A percentile compares a stretch with the other conserved stretches of the same genome.
Conservation (phyloP, 1,140 invertebrate genomes). For the Aphelinus atriplicis region DNA sequence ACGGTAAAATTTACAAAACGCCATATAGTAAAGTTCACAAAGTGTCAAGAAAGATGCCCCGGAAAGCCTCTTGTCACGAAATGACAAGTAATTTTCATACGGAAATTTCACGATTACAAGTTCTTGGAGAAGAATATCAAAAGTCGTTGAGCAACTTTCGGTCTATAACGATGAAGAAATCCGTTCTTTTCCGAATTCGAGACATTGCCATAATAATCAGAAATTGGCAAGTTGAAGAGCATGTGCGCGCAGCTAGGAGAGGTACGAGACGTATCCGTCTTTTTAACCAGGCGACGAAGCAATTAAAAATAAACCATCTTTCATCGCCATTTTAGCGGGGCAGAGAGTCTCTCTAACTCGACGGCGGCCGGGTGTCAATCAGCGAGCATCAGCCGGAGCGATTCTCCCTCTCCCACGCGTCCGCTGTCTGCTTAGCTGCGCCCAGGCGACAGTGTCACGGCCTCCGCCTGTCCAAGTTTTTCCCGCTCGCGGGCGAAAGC, state of each 20-base stretch:
- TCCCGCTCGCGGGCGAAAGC: constrained; percentile 44
- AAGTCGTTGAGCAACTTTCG: too few species aligned
- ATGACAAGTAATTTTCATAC: too few species aligned
- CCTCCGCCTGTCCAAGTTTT: constrained; percentile 27
- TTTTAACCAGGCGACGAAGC: constrained; percentile 41
- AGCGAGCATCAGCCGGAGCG: constrained; percentile 38
- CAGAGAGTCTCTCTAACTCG: constrained; percentile 21
- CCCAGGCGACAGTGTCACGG: neutral
- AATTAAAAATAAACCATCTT: constrained; percentile 60
- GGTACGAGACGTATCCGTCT: constrained; percentile 10
- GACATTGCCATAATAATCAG: too few species aligned
- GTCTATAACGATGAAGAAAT: too few species aligned
- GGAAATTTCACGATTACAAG: too few species aligned
- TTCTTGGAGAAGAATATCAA: too few species aligned
- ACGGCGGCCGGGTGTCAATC: constrained; percentile 56
- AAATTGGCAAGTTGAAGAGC: constrained; percentile 8
- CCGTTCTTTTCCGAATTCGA: too few species aligned
- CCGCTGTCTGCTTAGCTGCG: neutral
- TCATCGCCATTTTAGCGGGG: constrained; percentile 56
- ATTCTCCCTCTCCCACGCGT: constrained; percentile 25
- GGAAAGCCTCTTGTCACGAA: too few species aligned
- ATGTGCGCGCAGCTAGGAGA: too few species aligned
- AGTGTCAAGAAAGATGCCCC: too few species aligned
- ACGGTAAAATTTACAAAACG: too few species aligned
- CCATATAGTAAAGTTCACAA: too few species aligned